Conservation (phyloP, 2,113 vertebrate genomes). For the Vimba vimba region DNA sequence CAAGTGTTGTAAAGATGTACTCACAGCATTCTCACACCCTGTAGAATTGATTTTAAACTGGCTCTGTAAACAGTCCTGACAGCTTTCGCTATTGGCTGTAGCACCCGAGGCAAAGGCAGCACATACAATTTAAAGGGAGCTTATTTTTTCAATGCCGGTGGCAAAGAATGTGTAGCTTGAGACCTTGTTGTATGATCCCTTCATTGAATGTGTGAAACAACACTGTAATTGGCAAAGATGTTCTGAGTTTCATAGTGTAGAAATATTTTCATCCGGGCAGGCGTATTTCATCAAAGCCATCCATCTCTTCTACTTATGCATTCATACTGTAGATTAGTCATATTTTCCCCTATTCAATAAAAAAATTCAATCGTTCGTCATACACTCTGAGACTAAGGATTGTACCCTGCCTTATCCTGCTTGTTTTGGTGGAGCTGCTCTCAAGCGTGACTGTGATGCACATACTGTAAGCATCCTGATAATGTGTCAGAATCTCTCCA, state of each 20-base stretch:
- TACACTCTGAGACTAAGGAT: neutral
- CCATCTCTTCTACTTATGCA: neutral
- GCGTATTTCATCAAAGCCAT: constrained; percentile 20
- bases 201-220: constrained; percentile 1
- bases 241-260: neutral
- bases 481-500: neutral
- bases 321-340: constrained; percentile 13
- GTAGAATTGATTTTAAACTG: neutral
- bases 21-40: neutral
- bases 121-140: neutral
- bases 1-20: neutral
- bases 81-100: neutral
- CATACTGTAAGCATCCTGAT: neutral
- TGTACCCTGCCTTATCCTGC: neutral
- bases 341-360: neutral
- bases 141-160: neutral
- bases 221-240: neutral
- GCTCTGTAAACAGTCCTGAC: constrained; percentile 11
- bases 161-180: constrained; percentile 12
- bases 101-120: neutral
- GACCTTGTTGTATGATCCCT: neutral
- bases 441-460: neutral
- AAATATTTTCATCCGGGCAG: neutral
- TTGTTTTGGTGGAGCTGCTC: neutral
- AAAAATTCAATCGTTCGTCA: neutral